A percentile compares a stretch with the other conserved stretches of the same genome.
Conservation (phyloP, 2,888 invertebrate genomes). For the Caenorhabditis afra region DNA sequence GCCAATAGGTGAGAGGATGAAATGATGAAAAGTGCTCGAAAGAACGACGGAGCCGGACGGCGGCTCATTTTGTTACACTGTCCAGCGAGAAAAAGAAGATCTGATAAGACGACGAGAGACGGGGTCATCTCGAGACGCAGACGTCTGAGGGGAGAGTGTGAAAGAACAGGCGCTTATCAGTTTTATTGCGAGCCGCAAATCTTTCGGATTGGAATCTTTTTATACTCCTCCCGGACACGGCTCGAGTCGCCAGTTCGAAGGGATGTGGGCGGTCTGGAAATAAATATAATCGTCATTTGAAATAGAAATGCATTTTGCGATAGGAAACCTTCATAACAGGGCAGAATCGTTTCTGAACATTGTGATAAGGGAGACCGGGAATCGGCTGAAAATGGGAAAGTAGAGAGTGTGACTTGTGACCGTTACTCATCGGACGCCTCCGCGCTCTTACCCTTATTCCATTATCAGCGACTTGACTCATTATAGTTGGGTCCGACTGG, state of each 20-base stretch:
- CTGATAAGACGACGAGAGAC: slow-evolving; percentile 16
- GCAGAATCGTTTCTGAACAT: background rate
- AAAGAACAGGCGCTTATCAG: slow-evolving; percentile 6
- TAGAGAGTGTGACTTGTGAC: slow-evolving; percentile 1
- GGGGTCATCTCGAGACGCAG: slow-evolving; percentile 34
- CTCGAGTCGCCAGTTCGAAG: background rate
- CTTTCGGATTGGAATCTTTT: background rate
- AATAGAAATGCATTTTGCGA: background rate
- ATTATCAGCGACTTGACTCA: slow-evolving; percentile 10
- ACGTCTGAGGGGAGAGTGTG: slow-evolving; percentile 3
- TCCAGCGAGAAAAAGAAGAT: background rate
- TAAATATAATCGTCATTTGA: background rate
- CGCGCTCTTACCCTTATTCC: background rate
- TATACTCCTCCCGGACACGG: background rate
- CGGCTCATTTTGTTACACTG: slow-evolving; percentile 14
- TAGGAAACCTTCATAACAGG: slow-evolving; percentile 1
- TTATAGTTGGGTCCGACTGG: background rate
- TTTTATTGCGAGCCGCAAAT: background rate
- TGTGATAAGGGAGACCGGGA: background rate
- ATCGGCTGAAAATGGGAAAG: background rate
- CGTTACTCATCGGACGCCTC: background rate
- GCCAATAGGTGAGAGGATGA: too few species aligned
- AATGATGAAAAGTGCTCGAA: background rate
- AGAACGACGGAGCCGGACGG: too few species aligned
- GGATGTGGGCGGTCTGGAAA: background rate